Conservation (phyloP, 2,888 invertebrate species). For the Machimus atricapillus region DNA sequence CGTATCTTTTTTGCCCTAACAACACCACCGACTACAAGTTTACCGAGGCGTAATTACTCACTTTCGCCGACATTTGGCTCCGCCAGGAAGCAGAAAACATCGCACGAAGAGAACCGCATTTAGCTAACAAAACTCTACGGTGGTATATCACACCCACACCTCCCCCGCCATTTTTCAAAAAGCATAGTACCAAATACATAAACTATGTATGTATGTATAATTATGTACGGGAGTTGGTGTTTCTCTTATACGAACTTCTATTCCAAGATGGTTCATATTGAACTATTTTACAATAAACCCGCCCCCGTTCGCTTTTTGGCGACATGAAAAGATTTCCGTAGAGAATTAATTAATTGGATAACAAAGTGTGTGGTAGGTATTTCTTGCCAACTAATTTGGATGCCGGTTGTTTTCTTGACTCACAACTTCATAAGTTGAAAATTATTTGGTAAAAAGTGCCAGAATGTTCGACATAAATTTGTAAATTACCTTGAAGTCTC, state of each 20-base stretch:
- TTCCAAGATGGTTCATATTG: not conserved
- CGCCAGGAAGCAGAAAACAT: not conserved
- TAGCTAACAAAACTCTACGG: not conserved
- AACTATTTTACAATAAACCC: not conserved
- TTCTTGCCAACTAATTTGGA: not conserved
- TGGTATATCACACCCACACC: not conserved
- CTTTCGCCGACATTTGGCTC: not conserved
- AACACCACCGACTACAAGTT: not conserved
- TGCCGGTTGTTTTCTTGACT: not conserved
- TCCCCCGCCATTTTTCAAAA: not conserved
- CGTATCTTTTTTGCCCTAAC: not conserved
- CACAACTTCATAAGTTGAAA: not conserved
- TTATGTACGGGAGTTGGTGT: not conserved
- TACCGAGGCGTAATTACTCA: not conserved
- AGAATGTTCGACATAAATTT: conserved; percentile 2
- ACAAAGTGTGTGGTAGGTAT: not conserved
- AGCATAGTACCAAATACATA: not conserved
- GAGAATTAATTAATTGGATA: conserved; percentile 35
- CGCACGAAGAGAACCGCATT: not conserved
- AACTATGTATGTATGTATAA: not conserved
- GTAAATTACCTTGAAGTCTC: conserved; percentile 11
- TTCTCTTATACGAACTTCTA: not conserved
- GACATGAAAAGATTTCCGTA: not conserved
- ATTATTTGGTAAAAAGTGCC: not conserved
- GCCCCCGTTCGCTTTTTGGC: not conserved